phyloP scores from a whole-genome alignment of 2,113 vertebrate genomes.

The Acanthochromis polyacanthus region DNA sequence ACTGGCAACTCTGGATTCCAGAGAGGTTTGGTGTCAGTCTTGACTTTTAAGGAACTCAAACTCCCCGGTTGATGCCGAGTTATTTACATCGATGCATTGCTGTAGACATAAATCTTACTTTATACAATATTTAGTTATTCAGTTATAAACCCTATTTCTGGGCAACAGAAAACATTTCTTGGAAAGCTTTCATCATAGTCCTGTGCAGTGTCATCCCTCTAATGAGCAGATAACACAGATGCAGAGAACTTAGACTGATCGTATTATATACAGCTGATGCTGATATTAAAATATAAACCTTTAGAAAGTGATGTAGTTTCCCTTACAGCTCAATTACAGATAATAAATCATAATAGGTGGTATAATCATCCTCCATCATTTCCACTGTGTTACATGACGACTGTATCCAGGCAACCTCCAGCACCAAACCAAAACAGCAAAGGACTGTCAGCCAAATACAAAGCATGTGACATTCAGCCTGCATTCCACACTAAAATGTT shows the following conservation, averaged over 20 bases:
- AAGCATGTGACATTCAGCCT: slow-evolving; percentile 45
- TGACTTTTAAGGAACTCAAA: not conserved
- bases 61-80: not conserved
- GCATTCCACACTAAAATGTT: slow-evolving; percentile 46
- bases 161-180: slow-evolving; percentile 2
- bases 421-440: slow-evolving; percentile 59
- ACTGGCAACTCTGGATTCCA: not conserved
- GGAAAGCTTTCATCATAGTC: slow-evolving; percentile 1
- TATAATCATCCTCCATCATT: slow-evolving; percentile 62
- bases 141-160: not conserved
- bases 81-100: no score
- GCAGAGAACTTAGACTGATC: slow-evolving; percentile 16
- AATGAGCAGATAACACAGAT: slow-evolving; percentile 7
- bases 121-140: not conserved
- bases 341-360: slow-evolving; percentile 69
- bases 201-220: slow-evolving; percentile 15
- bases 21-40: not conserved
- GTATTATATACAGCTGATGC: slow-evolving; percentile 24
- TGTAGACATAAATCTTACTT: no score
- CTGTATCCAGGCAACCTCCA: slow-evolving; percentile 68
- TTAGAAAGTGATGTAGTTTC: slow-evolving; percentile 61
- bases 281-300: slow-evolving; percentile 49
- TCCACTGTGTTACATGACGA: slow-evolving; percentile 52
- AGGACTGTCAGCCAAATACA: slow-evolving; percentile 34
- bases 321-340: slow-evolving; percentile 55